Conservation (phyloP, 2,888 invertebrate genomes). For the Leptinotarsa tumamoca region DNA sequence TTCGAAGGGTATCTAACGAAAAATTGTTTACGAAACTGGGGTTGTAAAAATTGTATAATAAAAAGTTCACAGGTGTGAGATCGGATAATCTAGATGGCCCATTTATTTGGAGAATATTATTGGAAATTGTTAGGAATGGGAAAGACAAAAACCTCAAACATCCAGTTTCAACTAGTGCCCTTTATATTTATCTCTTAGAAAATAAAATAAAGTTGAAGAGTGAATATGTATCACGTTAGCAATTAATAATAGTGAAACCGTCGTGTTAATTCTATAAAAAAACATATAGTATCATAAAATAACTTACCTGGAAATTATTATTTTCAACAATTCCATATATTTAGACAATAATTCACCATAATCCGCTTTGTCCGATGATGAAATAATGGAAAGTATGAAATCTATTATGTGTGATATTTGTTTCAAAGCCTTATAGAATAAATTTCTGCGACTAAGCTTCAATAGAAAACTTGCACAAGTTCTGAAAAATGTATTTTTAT, state of each 20-base stretch:
- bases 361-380: slow-evolving; percentile 32
- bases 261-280: background rate
- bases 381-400: slow-evolving; percentile 38
- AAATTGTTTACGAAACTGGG: no score
- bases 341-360: slow-evolving; percentile 35
- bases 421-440: slow-evolving; percentile 41
- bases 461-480: slow-evolving; percentile 34
- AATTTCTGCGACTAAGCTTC: slow-evolving; percentile 37
- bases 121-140: no score
- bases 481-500: slow-evolving; percentile 35
- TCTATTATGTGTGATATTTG: slow-evolving; percentile 34
- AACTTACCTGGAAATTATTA: slow-evolving; percentile 42
- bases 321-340: slow-evolving; percentile 38
- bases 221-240: no score
- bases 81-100: no score
- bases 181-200: no score
- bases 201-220: no score
- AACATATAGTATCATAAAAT: background rate
- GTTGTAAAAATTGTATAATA: no score
- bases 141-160: no score
- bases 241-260: background rate
- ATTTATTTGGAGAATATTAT: no score
- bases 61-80: no score
- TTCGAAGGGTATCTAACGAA: no score
- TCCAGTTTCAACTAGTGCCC: no score